Base-by-base conservation (phyloP, 1,140 invertebrate species). In the Lethrus apterus region DNA sequence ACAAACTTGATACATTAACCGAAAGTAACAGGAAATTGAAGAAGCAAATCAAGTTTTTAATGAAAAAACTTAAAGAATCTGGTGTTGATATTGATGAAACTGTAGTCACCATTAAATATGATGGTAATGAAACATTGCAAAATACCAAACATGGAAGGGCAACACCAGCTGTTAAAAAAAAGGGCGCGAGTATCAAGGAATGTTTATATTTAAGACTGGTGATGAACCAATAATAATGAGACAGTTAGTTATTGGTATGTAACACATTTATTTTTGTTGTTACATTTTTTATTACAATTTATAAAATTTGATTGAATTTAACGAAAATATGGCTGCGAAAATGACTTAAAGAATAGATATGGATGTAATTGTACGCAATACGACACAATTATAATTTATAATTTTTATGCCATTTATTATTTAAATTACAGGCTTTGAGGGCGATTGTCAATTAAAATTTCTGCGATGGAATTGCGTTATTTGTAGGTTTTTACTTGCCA, bases 131-230 rank as follows among this genome's bases (percentile, higher is more conserved):
- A n/a, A 45, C 35, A 20, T 24, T 21, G 8, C 31, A 44, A 4
- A 30, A 50, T 13, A 34, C 49, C 2, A 57, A 54, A 40, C 52
- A 50, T 18, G 60, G 59, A 17, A 65, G 60, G 33, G 60, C 65
- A 8, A 59, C 74, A 59, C 77, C 78, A 2, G 72, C 73, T 0
- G 72, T 84, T 46, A 70, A 79, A 2, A 88, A 61, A 89, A 90
- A 58, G 83, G 89, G 53, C 64, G 82, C 13, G 81, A 87, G 20
- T 91, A 88, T 62, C 75, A 86, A 63, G 93, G 92, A 46, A 93
- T 97, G 81, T 86, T 97, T 65, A 88, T 95, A 59, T 96, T 89
- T 62, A 80, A 79, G 50, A 78, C 79, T 53, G 84, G 86, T 31
- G 88, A 94, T 55, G 83, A 93, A 51, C 64, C 68, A 0, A 68